Conservation (phyloP, 2,113 vertebrate species). For the Dipodomys ordii region DNA sequence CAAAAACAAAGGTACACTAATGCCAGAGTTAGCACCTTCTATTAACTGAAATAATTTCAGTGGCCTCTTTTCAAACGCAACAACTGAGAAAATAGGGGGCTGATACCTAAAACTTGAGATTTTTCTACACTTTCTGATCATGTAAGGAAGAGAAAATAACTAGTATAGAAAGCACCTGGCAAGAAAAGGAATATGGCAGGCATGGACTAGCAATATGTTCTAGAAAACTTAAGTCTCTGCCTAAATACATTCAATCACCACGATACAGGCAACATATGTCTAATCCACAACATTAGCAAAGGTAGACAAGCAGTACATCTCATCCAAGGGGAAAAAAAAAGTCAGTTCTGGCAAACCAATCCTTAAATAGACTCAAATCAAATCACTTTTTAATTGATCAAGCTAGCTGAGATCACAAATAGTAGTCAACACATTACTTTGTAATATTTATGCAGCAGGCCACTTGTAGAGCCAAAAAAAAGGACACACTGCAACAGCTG, state of each 20-base stretch:
- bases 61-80: not conserved
- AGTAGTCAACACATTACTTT: not conserved
- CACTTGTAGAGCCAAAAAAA: not conserved
- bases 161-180: constrained; percentile 14
- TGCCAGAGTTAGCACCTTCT: not conserved
- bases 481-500: not conserved
- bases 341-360: not conserved
- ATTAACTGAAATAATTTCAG: constrained; percentile 21
- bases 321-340: not conserved
- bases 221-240: constrained; percentile 22
- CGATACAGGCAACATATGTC: not conserved
- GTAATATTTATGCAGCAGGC: not conserved
- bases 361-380: not conserved
- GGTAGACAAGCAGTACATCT: not conserved
- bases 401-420: not conserved
- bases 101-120: not conserved
- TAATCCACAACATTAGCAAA: not conserved
- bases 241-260: not conserved
- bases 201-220: not conserved
- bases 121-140: not conserved
- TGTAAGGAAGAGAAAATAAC: constrained; percentile 28
- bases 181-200: not conserved
- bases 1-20: not conserved
- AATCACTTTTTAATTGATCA: not conserved
- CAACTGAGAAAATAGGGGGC: constrained; percentile 42